Evolutionary conservation across 2,888 invertebrate species (phyloP), one percentile per base, ranked within the genome.

Genomic region (Eupithecia exiguata): DNA sequence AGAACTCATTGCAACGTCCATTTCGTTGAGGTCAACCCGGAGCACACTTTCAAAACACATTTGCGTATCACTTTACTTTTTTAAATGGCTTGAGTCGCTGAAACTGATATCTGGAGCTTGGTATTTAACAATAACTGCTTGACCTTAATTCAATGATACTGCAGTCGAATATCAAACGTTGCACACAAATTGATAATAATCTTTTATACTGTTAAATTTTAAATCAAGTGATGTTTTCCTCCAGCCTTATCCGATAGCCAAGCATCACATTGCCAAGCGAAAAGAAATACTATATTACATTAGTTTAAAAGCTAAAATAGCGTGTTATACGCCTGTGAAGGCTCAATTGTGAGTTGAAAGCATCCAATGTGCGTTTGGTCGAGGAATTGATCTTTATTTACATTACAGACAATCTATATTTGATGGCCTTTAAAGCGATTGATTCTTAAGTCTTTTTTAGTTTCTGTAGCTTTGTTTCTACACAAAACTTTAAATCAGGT

Each of bases 1-100:
- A 53, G 72, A 74, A 82, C 80, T 82, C 81, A 72, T 85, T 83
- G 84, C 86, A 90, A 89, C 89, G 90, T 90, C 90, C 84, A 84
- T 87, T 78, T 87, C 90, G 89, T 87, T 80, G 84, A 82, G 75
- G 68, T 82, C 81, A 72, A 70, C 78, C 79, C 83, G 81, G 81
- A 84, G 83, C 86, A 86, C 88, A 84, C 83, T 80, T 81, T 83
- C 25, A 25, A 74, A 68, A 85, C 81, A 78, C 46, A 72, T 72
- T 76, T 74, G 69, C 76, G 69, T 62, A 9, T 62, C 78, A 77
- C 80, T 58, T 58, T 25, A 58, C 58, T 58, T 77, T 75, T 74
- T 79, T 78, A 81, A 78, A 76, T 76, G 68, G 75, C 69, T 75
- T 49, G 80, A 75, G 68, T 46, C 58, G 1, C 25, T 21, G 25